A percentile compares a stretch with the other conserved stretches of the same genome.
These are phyloP conservation scores for Ormyrus thymus DNA, from an alignment of 2,888 invertebrate genomes.

Conservation along the genomic window DNA sequence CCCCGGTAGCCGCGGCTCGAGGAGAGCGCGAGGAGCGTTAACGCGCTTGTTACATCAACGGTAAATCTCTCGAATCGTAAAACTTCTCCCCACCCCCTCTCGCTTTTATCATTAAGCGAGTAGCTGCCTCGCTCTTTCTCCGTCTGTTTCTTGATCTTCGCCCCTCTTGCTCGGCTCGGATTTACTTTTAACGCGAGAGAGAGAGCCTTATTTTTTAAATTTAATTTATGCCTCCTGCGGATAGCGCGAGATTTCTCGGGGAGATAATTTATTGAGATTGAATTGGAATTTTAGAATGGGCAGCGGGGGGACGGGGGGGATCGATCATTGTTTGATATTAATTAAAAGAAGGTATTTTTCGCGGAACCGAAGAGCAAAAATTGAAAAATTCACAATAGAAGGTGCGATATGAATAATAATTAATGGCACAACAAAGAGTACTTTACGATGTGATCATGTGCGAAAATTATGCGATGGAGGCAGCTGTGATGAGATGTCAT, in stretches of 20 bases:
- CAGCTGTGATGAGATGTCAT: constrained; percentile 1
- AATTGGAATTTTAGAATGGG: too few relatives aligned
- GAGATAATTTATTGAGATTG: too few relatives aligned
- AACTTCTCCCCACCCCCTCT: constrained; percentile 53
- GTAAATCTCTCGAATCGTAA: constrained; percentile 67
- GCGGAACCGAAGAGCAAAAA: too few relatives aligned
- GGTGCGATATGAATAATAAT: neutral
- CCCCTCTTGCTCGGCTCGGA: neutral
- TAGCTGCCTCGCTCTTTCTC: constrained; percentile 12
- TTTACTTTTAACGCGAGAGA: too few relatives aligned
- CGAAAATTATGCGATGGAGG: constrained; percentile 15
- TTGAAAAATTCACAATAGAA: neutral
- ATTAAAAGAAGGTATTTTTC: too few relatives aligned
- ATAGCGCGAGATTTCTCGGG: neutral
- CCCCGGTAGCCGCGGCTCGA: constrained; percentile 56
- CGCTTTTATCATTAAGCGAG: neutral
- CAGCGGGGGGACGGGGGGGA: too few relatives aligned
- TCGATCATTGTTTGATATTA: too few relatives aligned
- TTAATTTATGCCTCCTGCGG: too few relatives aligned
- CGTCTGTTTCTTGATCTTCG: constrained; percentile 28
- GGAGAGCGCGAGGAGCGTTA: constrained; percentile 55
- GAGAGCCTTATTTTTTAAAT: too few relatives aligned
- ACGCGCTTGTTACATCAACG: constrained; percentile 65
- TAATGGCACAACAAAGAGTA: neutral
- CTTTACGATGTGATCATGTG: neutral